Evolutionary conservation across 2,113 vertebrate species (phyloP).

Genomic region (Todiramphus chloris): DNA sequence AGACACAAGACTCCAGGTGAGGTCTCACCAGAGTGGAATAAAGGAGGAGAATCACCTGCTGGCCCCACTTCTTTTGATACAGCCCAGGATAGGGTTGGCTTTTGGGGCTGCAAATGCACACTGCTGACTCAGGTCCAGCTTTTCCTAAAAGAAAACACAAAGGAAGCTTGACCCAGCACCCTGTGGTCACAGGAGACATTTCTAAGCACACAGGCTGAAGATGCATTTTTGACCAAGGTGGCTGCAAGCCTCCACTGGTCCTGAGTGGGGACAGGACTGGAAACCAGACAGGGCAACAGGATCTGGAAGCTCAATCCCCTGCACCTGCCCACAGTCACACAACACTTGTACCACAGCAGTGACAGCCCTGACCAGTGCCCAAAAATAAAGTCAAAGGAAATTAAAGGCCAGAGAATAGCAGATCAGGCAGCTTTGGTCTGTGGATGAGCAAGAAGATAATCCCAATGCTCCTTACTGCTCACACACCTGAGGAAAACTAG

Average conservation of each 20-base stretch:
- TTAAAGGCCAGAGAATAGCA: not conserved
- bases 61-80: not conserved
- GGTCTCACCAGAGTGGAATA: not conserved
- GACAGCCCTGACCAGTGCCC: not conserved
- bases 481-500: rapidly evolving
- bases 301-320: not conserved
- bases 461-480: not conserved
- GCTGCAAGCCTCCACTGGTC: too few species aligned
- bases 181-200: not conserved
- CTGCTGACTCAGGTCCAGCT: not conserved
- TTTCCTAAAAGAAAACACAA: not conserved
- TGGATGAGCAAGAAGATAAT: not conserved
- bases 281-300: not conserved
- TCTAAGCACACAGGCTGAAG: not conserved
- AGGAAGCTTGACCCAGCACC: not conserved
- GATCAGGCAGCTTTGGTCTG: not conserved
- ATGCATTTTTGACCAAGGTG: not conserved
- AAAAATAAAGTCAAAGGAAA: not conserved
- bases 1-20: not conserved
- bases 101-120: not conserved
- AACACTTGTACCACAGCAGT: not conserved
- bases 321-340: not conserved
- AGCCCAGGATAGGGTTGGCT: too few species aligned
- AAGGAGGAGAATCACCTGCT: not conserved
- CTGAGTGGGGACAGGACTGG: not conserved